These are phyloP conservation scores for Cordilura impudica DNA, from an alignment of 2,888 invertebrate genomes.

Conservation along the genomic window DNA sequence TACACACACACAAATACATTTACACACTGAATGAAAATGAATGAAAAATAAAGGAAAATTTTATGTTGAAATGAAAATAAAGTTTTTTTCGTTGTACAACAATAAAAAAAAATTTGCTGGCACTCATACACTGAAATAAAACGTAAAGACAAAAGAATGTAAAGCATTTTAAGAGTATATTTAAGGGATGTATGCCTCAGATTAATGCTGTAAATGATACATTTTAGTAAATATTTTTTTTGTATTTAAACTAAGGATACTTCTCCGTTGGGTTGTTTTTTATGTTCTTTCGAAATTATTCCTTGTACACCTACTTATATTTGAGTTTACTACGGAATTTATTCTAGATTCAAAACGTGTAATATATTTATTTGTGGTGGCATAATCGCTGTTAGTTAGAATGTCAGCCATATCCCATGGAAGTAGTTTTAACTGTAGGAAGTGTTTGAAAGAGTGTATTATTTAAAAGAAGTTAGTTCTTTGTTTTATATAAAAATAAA, in stretches of 20 bases:
- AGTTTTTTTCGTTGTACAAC: no score
- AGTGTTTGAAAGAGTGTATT: neutral
- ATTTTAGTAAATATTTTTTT: slow-evolving; percentile 45
- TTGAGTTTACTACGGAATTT: neutral
- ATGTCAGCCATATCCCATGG: neutral
- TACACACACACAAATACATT: neutral
- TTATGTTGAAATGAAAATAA: no score
- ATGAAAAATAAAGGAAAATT: no score
- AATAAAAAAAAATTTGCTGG: no score
- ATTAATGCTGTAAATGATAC: slow-evolving; percentile 48
- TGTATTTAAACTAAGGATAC: slow-evolving; percentile 24
- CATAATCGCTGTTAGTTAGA: slow-evolving; percentile 34
- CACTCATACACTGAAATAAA: no score
- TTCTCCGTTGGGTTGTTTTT: slow-evolving; percentile 10
- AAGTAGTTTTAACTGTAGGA: no score
- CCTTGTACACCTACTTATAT: slow-evolving; percentile 23
- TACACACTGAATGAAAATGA: no score
- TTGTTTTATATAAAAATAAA: no score
- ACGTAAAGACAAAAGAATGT: neutral
- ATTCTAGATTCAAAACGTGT: slow-evolving; percentile 25
- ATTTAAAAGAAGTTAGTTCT: no score
- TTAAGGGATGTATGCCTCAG: slow-evolving; percentile 19
- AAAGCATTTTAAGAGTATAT: neutral
- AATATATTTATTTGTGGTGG: slow-evolving; percentile 49
- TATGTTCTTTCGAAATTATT: slow-evolving; percentile 33